Evolutionary conservation across 2,888 invertebrate genomes (phyloP), one percentile per base, ranked within the genome.

Genomic region (Hydriomena furcata): DNA sequence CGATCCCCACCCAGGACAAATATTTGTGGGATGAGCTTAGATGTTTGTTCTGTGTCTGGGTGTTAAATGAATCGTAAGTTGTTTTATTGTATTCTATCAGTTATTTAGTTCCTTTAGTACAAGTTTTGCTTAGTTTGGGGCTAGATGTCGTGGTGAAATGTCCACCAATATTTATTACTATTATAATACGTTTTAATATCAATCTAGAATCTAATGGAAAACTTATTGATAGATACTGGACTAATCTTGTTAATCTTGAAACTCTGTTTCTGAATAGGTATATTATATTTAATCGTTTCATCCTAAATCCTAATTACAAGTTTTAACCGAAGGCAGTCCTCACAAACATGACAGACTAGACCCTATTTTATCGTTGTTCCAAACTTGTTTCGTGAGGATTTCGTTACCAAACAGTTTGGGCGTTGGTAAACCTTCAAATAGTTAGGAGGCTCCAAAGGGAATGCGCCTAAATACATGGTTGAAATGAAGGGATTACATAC

Each of bases 371-470:
- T 27, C 12, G 49, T 37, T 43, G 43, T 43, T 43, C 32, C 12
- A 17, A 49, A 49, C 37, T 49, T 43, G 49, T 49, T 49, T 32
- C 28, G 28, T n/a, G 23, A 27, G 49, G 49, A 43, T 49, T 43
- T 37, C 20, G 32, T 21, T 37, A 23, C 5, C 24, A 12, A 30
- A 41, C 48, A n/a, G 42, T 23, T 23, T 27, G 50, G 35, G 35
- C 8, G 7, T 30, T 24, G 27, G 28, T 12, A n/a, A 21, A 8
- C 35, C 30, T 21, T 40, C 10, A 24, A 43, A 34, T 31, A 41
- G 17, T 36, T 31, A 25, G 5, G 12, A 30, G 1, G n/a, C 2
- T 8, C 45, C 32, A 36, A 3, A 7, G 42, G 46, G 46, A 38
- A 34, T 11, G 21, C 7, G 23, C 38, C 30, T 37, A 30, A 38